A percentile compares a stretch with the other conserved stretches of the same genome.
phyloP scores from a whole-genome alignment of 2,797 vertebrate genomes.

The Rousettus madagascariensis region DNA sequence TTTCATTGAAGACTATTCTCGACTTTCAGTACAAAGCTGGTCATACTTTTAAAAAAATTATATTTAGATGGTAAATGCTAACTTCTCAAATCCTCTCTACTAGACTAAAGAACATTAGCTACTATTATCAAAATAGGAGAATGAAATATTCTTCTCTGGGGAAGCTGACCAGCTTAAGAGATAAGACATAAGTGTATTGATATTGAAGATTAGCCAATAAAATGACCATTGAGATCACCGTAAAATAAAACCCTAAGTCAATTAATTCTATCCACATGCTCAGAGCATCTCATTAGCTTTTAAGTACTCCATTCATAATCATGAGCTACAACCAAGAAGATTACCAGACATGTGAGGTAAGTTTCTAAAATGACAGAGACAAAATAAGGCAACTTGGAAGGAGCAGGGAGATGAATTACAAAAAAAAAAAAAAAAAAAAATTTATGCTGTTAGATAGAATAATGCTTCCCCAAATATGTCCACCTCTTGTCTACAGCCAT shows the following conservation, averaged over 20 bases:
- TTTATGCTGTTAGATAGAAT: background rate
- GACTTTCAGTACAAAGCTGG: background rate
- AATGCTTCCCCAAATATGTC: background rate
- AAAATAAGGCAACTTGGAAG: background rate
- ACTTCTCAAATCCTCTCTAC: background rate
- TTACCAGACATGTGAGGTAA: background rate
- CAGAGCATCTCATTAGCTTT: background rate
- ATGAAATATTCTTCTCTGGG: background rate
- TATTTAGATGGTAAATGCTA: background rate
- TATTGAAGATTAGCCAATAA: conserved; percentile 2
- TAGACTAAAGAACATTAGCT: background rate
- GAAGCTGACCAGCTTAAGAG: background rate
- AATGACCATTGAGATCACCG: background rate
- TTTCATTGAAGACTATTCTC: background rate
- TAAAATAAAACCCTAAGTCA: conserved; percentile 41
- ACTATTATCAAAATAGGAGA: conserved; percentile 4
- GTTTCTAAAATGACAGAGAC: conserved; percentile 7
- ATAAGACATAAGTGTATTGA: conserved; percentile 29
- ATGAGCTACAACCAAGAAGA: background rate
- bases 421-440: background rate
- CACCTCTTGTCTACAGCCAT: background rate
- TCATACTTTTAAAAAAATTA: background rate
- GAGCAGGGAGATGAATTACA: background rate
- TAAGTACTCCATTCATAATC: background rate
- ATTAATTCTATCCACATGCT: background rate